phyloP scores from a whole-genome alignment of 2,113 vertebrate species.

The Entosphenus tridentatus region DNA sequence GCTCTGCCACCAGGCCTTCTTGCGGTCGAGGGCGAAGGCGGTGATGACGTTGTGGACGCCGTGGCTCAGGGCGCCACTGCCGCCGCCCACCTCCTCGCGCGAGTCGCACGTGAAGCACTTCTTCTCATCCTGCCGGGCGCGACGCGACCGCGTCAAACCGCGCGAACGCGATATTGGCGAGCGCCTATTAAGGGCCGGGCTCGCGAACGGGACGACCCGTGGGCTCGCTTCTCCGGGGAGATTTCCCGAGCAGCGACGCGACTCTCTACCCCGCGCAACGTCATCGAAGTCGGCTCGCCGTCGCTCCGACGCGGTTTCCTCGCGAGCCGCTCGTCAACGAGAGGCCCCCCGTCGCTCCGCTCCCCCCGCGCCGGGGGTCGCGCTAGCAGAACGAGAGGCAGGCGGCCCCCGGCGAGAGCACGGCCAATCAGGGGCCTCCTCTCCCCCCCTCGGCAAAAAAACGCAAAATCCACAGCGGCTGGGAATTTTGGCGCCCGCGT shows the following conservation, averaged over 20 bases:
- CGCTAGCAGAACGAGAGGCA: too few species aligned
- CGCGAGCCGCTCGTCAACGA: too few species aligned
- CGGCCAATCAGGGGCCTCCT: too few species aligned
- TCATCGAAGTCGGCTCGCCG: too few species aligned
- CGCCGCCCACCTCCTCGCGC: conserved; percentile 14
- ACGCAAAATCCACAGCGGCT: too few species aligned
- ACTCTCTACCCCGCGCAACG: background rate
- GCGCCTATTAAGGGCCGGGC: background rate
- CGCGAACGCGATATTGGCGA: background rate
- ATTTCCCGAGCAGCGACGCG: background rate
- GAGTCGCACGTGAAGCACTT: conserved; percentile 57
- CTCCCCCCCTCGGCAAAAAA: too few species aligned
- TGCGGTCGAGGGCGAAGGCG: conserved; percentile 17
- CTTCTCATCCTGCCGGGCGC: conserved; percentile 25
- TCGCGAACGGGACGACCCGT: background rate
- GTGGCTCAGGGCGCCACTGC: conserved; percentile 29
- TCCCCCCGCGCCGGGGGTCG: too few species aligned
- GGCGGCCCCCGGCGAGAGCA: too few species aligned
- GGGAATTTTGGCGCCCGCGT: too few species aligned
- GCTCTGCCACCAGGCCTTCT: conserved; percentile 54
- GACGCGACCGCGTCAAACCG: accelerated
- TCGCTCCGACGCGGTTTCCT: too few species aligned
- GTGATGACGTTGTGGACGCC: conserved; percentile 45
- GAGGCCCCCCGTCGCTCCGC: too few species aligned
- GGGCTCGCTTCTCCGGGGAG: background rate